Evolutionary conservation across 2,113 vertebrate genomes (phyloP).

Genomic region (Calidris pugnax): DNA sequence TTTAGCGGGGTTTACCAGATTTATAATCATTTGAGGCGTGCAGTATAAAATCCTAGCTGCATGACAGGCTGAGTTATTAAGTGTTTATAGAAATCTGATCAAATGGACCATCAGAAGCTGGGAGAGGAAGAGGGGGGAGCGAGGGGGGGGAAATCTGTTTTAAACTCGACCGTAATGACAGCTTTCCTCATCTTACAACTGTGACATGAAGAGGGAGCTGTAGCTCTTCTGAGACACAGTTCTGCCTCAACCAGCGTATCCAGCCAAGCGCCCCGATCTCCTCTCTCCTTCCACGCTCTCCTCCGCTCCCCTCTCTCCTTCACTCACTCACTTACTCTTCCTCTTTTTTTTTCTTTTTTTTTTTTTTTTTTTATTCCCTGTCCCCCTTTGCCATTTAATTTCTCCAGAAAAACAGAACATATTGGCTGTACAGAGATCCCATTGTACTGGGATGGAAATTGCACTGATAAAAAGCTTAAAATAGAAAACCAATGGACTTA

Average conservation of each 20-base stretch:
- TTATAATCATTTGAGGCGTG: neutral
- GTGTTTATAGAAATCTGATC: slow-evolving; percentile 45
- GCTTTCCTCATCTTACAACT: slow-evolving; percentile 77
- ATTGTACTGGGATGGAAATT: neutral
- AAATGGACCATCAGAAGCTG: neutral
- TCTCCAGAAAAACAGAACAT: too few relatives aligned
- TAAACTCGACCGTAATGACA: slow-evolving; percentile 49
- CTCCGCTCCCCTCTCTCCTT: slow-evolving; percentile 7
- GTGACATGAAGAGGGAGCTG: slow-evolving; percentile 97
- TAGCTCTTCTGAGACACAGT: slow-evolving; percentile 85
- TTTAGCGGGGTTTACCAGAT: neutral
- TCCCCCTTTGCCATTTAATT: too few relatives aligned
- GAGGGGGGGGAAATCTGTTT: neutral
- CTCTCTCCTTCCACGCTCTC: slow-evolving; percentile 48
- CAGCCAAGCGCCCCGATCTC: slow-evolving; percentile 64
- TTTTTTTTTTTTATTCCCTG: too few relatives aligned
- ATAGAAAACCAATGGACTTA: neutral
- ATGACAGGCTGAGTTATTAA: slow-evolving; percentile 31
- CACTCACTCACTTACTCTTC: slow-evolving; percentile 49
- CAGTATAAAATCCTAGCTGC: slow-evolving; percentile 8
- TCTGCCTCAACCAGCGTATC: slow-evolving; percentile 67
- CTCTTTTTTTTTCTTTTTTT: too few relatives aligned
- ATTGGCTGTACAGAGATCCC: too few relatives aligned
- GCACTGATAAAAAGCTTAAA: neutral
- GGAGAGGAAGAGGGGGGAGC: neutral